A percentile compares a stretch with the other conserved stretches of the same genome.
Conservation (phyloP, 1,140 invertebrate genomes). For the Caenorhabditis briggsae region DNA sequence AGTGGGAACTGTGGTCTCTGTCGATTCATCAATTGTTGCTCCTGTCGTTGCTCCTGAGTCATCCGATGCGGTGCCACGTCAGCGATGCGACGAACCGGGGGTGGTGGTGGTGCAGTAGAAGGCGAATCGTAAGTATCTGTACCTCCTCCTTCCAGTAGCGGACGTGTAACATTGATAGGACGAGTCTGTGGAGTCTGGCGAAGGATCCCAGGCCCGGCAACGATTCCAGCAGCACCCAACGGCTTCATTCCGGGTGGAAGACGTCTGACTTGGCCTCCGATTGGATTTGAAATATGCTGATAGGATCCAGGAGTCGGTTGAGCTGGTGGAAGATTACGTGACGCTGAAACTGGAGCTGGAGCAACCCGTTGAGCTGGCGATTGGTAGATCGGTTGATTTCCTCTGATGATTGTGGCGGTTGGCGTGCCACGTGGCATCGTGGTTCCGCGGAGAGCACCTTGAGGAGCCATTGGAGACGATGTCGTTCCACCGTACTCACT, state of each 20-base stretch:
- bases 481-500: neutral
- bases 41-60: conserved; percentile 15
- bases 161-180: neutral
- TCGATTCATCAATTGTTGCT: neutral
- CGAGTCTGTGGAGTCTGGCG: neutral
- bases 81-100: neutral
- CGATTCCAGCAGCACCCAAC: neutral
- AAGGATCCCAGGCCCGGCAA: neutral
- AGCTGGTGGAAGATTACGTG: no score
- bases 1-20: neutral
- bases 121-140: no score
- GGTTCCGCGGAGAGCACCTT: neutral
- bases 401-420: neutral
- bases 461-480: neutral
- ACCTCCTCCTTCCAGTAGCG: neutral
- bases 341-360: neutral
- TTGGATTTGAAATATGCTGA: neutral
- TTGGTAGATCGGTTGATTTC: neutral
- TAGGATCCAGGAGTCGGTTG: neutral
- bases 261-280: no score
- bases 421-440: neutral
- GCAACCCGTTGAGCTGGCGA: neutral
- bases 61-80: conserved; percentile 8
- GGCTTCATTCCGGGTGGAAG: neutral
- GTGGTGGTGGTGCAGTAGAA: no score